Evolutionary conservation across 53 echinoderm and acorn worm species (phyloP).

Genomic region (Pentamera pediparva): DNA sequence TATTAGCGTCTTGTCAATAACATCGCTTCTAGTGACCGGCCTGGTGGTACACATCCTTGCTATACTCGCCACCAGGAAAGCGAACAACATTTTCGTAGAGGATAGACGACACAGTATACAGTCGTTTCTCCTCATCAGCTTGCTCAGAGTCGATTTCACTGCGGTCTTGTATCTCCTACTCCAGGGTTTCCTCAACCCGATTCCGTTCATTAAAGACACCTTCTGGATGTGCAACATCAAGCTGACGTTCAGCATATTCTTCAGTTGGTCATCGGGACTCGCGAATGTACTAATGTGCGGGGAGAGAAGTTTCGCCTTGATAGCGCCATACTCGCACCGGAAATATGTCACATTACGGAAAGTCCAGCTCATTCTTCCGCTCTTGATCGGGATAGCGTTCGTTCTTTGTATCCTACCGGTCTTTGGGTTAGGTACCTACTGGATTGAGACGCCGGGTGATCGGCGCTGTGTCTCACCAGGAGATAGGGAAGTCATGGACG

Average conservation of each 20-base stretch:
- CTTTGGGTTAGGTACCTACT: constrained; percentile 18
- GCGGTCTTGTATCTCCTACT: constrained; percentile 3
- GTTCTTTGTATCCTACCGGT: neutral
- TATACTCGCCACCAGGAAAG: constrained; percentile 13
- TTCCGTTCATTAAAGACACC: no score
- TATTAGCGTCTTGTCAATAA: neutral
- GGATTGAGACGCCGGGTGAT: neutral
- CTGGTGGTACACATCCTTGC: constrained; percentile 6
- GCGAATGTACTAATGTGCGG: constrained; percentile 16
- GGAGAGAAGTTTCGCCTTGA: constrained; percentile 3
- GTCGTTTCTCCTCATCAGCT: neutral
- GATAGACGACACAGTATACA: neutral
- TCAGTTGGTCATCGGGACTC: constrained; percentile 11
- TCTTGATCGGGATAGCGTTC: neutral
- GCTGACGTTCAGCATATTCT: constrained; percentile 11
- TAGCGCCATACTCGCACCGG: constrained; percentile 16
- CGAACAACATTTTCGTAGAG: neutral
- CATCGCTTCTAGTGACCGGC: neutral
- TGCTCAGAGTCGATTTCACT: constrained; percentile 6
- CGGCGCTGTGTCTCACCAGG: constrained; percentile 10
- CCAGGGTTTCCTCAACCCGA: neutral
- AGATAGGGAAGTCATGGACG: neutral
- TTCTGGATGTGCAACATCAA: neutral
- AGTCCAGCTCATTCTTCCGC: neutral
- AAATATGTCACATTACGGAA: neutral